phyloP scores from a whole-genome alignment of 2,797 vertebrate species.

The Sebastes goodei region DNA sequence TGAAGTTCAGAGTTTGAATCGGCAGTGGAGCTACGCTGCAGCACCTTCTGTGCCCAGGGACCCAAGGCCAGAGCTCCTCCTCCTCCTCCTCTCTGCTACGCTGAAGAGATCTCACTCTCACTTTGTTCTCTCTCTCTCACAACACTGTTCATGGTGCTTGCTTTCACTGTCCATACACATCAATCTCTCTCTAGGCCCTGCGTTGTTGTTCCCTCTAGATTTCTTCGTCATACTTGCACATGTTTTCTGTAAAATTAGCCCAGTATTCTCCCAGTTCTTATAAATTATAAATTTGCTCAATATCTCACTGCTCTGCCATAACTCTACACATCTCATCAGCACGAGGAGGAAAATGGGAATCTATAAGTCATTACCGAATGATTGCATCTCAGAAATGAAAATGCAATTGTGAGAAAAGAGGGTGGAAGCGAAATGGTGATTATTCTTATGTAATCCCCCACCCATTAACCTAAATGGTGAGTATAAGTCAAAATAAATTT shows the following conservation, averaged over 20 bases:
- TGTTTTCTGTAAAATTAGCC: slow-evolving; percentile 19
- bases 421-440: slow-evolving; percentile 37
- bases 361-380: slow-evolving; percentile 78
- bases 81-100: slow-evolving; percentile 64
- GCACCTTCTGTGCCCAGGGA: slow-evolving; percentile 92
- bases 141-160: slow-evolving; percentile 31
- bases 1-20: slow-evolving; percentile 37
- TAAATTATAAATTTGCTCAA: slow-evolving; percentile 21
- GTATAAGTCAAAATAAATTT: slow-evolving; percentile 25
- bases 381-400: slow-evolving; percentile 73
- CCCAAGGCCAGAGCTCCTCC: slow-evolving; percentile 89
- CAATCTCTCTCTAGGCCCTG: slow-evolving; percentile 11
- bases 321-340: slow-evolving; percentile 38
- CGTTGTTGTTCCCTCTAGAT: slow-evolving; percentile 5
- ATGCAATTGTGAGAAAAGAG: slow-evolving; percentile 51
- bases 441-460: slow-evolving; percentile 38
- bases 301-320: slow-evolving; percentile 42
- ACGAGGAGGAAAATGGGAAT: slow-evolving; percentile 41
- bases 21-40: slow-evolving; percentile 64
- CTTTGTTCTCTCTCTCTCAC: slow-evolving; percentile 48
- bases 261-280: slow-evolving; percentile 24
- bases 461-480: slow-evolving; percentile 51
- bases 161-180: slow-evolving; percentile 20
- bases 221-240: slow-evolving; percentile 22
- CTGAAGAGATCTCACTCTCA: slow-evolving; percentile 59